These are phyloP conservation scores for Agrilus planipennis DNA, from an alignment of 1,140 invertebrate species.

Conservation along the genomic window DNA sequence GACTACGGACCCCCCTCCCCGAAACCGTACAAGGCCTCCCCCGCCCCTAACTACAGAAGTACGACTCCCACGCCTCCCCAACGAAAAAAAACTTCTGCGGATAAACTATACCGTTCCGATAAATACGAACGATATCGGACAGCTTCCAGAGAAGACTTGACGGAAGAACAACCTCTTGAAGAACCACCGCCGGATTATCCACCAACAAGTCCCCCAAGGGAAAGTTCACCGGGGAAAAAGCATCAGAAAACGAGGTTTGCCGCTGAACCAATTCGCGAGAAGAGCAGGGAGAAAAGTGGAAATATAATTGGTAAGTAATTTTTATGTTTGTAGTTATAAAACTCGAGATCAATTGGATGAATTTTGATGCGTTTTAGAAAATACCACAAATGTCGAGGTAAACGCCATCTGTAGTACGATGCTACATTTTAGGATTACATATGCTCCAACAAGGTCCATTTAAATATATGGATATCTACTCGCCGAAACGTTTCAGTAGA, in stretches of 20 bases:
- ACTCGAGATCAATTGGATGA: too few species aligned
- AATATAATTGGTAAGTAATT: constrained; percentile 31
- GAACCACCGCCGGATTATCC: constrained; percentile 60
- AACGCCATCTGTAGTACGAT: too few species aligned
- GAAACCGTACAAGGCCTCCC: constrained; percentile 14
- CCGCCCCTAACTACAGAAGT: constrained; percentile 7
- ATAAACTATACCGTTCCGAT: constrained; percentile 26
- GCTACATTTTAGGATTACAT: too few species aligned
- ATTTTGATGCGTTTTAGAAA: too few species aligned
- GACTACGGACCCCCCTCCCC: constrained; percentile 24
- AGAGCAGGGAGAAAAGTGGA: constrained; percentile 31
- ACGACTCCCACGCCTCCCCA: constrained; percentile 45
- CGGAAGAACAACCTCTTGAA: constrained; percentile 34
- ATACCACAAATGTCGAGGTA: too few species aligned
- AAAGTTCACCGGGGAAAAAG: constrained; percentile 36
- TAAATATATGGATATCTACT: too few species aligned
- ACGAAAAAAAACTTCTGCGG: constrained; percentile 40
- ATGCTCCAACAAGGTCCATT: too few species aligned
- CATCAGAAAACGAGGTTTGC: constrained; percentile 54
- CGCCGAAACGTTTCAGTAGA: too few species aligned
- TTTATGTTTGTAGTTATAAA: too few species aligned
- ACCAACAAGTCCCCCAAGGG: constrained; percentile 45
- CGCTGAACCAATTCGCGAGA: constrained; percentile 38
- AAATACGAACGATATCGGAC: constrained; percentile 33
- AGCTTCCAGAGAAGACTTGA: constrained; percentile 37